These are phyloP conservation scores for Nephotettix cincticeps DNA, from an alignment of 1,140 invertebrate species.

Conservation along the genomic window DNA sequence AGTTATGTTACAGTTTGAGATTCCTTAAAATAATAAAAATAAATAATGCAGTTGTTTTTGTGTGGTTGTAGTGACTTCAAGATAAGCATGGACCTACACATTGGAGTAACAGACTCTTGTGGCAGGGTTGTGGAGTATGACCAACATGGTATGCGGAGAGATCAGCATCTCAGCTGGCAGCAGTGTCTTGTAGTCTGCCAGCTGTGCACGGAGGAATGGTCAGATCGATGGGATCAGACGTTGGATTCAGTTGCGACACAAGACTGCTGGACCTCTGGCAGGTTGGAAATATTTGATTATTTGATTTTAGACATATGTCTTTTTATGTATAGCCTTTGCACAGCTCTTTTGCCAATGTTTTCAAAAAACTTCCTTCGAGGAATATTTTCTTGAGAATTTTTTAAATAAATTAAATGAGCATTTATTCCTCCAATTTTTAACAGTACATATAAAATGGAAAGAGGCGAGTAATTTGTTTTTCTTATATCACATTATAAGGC, in stretches of 20 bases:
- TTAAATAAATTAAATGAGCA: no score
- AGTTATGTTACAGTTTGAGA: no score
- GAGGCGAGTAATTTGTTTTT: no score
- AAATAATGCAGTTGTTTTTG: no score
- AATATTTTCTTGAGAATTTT: neutral
- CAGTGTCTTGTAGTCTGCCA: slow-evolving; percentile 70
- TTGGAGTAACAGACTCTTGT: slow-evolving; percentile 73
- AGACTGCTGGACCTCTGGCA: slow-evolving; percentile 61
- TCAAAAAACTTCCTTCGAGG: neutral
- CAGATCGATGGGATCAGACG: slow-evolving; percentile 71
- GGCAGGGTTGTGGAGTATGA: slow-evolving; percentile 77
- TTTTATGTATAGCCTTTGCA: no score
- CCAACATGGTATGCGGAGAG: slow-evolving; percentile 62
- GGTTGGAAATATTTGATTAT: slow-evolving; percentile 41
- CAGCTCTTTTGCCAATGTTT: neutral
- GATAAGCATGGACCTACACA: slow-evolving; percentile 77
- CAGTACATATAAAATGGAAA: no score
- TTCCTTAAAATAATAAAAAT: no score
- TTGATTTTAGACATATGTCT: no score
- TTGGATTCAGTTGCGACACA: slow-evolving; percentile 63
- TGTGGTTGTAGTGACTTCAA: slow-evolving; percentile 70
- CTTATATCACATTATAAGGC: no score
- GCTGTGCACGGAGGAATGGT: slow-evolving; percentile 55
- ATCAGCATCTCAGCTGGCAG: slow-evolving; percentile 58
- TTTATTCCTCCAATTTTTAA: no score